Base-by-base conservation (phyloP, 2,888 invertebrate genomes). In the Hyppa rectilinea region DNA sequence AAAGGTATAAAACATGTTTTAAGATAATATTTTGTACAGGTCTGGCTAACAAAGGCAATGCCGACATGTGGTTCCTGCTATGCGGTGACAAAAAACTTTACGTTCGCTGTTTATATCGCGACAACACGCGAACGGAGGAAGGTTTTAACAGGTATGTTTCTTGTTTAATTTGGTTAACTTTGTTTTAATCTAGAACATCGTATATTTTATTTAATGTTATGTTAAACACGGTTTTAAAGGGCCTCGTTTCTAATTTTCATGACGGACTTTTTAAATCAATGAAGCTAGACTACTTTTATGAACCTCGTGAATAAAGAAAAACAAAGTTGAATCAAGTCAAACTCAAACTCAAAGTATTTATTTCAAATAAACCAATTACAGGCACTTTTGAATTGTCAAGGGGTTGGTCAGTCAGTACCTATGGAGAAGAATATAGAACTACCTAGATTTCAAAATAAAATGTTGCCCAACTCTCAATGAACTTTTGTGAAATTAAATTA, bases 31-130 rank as follows among this genome's bases (percentile, higher is more conserved):
- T 75, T n/a, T 63, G 20, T 40, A 60, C 86, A 89, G 89, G 84
- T 83, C 63, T 80, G 31, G 53, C 38, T 69, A 80, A 84, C 82
- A 86, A 86, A 83, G 86, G 66, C 59, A 75, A 68, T 59, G 78
- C 66, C 73, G 78, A 80, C 79, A 79, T 77, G 71, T 86, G 88
- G 88, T 74, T 77, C 47, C 58, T 73, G 78, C 73, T 78, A 14
- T 75, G 67, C 14, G 77, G 74, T 64, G 75, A 76, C 60, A 74
- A 75, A 72, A 81, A 82, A 82, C 69, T 84, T 76, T 80, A 83
- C 79, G 82, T 82, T 23, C 80, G 79, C 62, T 89, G 89, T 85
- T 80, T 84, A 74, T 76, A 72, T 76, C 82, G 73, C 70, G 82
- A 85, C 61, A 75, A 79, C 73, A 80, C 69, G 50, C 73, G 56